Evolutionary conservation across 2,797 vertebrate species (phyloP).

Genomic region (Rhinella marina): DNA sequence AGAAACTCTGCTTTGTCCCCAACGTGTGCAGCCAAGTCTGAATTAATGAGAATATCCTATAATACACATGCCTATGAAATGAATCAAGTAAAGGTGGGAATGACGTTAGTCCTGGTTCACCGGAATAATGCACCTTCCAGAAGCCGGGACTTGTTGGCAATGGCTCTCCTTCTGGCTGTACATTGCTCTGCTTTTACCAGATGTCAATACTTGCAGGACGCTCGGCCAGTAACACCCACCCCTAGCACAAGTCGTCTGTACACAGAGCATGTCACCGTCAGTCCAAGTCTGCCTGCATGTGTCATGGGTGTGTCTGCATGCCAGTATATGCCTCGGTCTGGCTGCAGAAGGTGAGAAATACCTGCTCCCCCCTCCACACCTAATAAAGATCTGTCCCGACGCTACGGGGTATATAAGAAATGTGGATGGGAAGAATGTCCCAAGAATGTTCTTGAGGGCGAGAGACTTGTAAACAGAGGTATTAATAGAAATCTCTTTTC

Average conservation of each 20-base stretch:
- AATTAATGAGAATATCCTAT: not conserved
- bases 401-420: slow-evolving; percentile 38
- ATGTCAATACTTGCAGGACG: slow-evolving; percentile 43
- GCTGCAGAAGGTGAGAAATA: slow-evolving; percentile 51
- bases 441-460: slow-evolving; percentile 67
- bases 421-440: slow-evolving; percentile 13
- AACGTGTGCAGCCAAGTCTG: not conserved
- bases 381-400: slow-evolving; percentile 55
- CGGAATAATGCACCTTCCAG: slow-evolving; percentile 29
- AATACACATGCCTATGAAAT: not conserved
- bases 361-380: slow-evolving; percentile 44
- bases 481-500: slow-evolving; percentile 58
- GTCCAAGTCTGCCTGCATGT: not conserved
- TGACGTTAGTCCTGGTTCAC: not conserved
- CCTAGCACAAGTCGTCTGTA: slow-evolving; percentile 51
- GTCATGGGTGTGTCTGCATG: slow-evolving; percentile 41
- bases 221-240: slow-evolving; percentile 25
- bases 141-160: slow-evolving; percentile 17
- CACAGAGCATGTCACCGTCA: slow-evolving; percentile 9
- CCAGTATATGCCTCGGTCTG: slow-evolving; percentile 48
- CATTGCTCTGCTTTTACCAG: slow-evolving; percentile 64
- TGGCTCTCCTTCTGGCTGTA: slow-evolving; percentile 63
- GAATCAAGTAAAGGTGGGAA: not conserved
- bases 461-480: slow-evolving; percentile 66
- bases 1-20: not conserved